Evolutionary conservation across 2,113 vertebrate species (phyloP), one percentile per base, ranked within the genome.

Genomic region (Platanista minor): DNA sequence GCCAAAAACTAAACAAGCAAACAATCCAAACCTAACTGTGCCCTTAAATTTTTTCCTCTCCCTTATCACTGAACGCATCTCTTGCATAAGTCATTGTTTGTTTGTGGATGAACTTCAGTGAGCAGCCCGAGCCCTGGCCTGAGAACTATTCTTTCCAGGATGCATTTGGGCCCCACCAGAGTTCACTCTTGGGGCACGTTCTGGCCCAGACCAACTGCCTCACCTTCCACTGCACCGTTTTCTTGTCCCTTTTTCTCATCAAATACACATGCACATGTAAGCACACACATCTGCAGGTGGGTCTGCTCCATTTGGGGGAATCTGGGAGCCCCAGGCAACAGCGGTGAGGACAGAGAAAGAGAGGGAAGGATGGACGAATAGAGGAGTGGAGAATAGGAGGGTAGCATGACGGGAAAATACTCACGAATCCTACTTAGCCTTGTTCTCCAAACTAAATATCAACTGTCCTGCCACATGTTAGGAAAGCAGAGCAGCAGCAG

Each of bases 1-100:
- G 59, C 91, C 89, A 93, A 11, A 66, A 66, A 87, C 31, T 21
- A 89, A 95, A 90, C 12, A 31, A 78, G 69, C 81, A 46, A 75
- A 54, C 54, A 57, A 78, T 8, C 57, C 36, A 69, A 46, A 81
- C 91, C 46, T 57, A 15, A 81, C 64, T 13, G 10, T 54, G 85
- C 84, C 87, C 87, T 95, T 46, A 46, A 36, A 4, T 41, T 13
- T 87, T 29, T 27, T 33, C 18, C 57, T 67, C 33, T 82, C 23
- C 21, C 90, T 92, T 49, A 62, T 72, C 82, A 41, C 2, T 39
- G 21, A 80, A 82, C 74, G 69, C 13, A 10, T 57, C 39, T 81
- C 66, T 85, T 39, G 10, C 20, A 12, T 13, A 64, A 59, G 54
- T 14, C 43, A 57, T 15, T 81, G 67, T 46, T 61, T 54, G 12